Percentiles rank a stretch among this genome's conserved stretches.
phyloP scores from a whole-genome alignment of 2,113 vertebrate genomes.

The Platysternon megacephalum region DNA sequence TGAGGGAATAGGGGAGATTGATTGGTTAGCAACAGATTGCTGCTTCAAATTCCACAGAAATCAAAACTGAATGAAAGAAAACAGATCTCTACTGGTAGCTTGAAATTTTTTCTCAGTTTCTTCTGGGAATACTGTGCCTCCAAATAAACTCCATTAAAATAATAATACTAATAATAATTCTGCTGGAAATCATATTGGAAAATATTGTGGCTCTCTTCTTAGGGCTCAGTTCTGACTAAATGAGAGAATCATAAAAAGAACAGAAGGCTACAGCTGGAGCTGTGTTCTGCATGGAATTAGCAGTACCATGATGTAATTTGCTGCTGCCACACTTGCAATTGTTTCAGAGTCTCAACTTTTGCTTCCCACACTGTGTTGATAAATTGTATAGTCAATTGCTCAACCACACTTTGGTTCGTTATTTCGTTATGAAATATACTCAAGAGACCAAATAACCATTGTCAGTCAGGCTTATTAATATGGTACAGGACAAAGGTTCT shows the following conservation, averaged over 20 bases:
- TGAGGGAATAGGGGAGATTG: background rate
- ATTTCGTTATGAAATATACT: background rate
- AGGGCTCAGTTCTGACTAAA: background rate
- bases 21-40: background rate
- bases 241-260: constrained; percentile 29
- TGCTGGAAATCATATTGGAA: background rate
- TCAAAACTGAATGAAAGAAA: background rate
- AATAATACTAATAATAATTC: background rate
- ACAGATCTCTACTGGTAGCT: background rate
- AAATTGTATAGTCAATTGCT: background rate
- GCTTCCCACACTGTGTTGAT: background rate
- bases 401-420: background rate
- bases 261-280: background rate
- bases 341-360: constrained; percentile 12
- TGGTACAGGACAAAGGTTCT: background rate
- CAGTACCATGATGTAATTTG: constrained; percentile 21
- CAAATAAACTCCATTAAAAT: background rate
- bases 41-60: background rate
- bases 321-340: constrained; percentile 14
- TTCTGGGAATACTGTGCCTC: background rate
- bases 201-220: background rate
- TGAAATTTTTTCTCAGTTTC: background rate
- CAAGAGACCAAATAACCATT: background rate
- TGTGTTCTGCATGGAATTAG: constrained; percentile 17
- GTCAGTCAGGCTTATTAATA: background rate